Conservation (phyloP, 2,888 invertebrate genomes). For the Pollenia labialis region DNA sequence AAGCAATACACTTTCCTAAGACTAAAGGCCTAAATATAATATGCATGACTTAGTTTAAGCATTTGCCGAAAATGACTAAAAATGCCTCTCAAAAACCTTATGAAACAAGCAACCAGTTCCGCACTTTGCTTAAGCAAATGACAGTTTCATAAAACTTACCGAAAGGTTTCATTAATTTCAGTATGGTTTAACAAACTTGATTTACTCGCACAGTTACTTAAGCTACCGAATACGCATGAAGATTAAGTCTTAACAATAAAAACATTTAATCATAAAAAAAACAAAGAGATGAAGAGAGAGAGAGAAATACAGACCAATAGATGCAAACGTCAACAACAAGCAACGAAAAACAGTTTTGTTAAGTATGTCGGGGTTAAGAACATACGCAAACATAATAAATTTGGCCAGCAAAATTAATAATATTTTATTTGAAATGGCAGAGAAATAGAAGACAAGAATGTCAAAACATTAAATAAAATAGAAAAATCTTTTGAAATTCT, state of each 20-base stretch:
- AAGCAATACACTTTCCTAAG: slow-evolving; percentile 7
- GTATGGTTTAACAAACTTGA: too few species aligned
- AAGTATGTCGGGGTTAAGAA: neutral
- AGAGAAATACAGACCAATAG: neutral
- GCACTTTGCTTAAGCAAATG: too few species aligned
- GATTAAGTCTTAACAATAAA: neutral
- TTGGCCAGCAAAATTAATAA: slow-evolving; percentile 47
- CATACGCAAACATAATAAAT: slow-evolving; percentile 3
- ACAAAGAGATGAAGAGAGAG: too few species aligned
- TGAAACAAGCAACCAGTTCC: too few species aligned
- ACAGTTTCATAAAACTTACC: too few species aligned
- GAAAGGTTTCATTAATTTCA: too few species aligned
- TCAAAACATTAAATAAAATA: neutral
- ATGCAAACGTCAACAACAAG: slow-evolving; percentile 16
- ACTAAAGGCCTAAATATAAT: too few species aligned
- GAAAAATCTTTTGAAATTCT: slow-evolving; percentile 28
- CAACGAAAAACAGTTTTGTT: neutral
- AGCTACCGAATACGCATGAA: too few species aligned
- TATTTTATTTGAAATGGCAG: neutral
- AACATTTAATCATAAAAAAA: slow-evolving; percentile 7
- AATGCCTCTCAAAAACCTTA: too few species aligned
- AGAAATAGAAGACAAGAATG: neutral
- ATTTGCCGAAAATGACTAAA: too few species aligned
- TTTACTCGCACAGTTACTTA: too few species aligned
- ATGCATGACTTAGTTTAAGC: too few species aligned